Evolutionary conservation across 2,888 invertebrate genomes (phyloP).

Genomic region (Drosophila prolongata): DNA sequence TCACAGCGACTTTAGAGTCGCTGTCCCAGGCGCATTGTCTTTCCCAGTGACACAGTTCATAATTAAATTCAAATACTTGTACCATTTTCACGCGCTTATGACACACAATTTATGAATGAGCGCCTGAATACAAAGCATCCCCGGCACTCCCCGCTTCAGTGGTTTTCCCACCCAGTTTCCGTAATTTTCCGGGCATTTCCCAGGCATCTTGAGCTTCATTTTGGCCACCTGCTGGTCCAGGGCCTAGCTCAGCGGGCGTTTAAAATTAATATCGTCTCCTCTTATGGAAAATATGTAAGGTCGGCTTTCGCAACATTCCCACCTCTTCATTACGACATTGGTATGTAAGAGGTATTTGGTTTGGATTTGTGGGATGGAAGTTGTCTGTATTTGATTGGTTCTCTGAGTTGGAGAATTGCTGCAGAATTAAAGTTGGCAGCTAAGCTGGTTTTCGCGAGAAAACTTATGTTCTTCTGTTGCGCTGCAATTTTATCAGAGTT

Average conservation of each 20-base stretch:
- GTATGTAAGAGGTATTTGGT: constrained; percentile 3
- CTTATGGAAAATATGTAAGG: constrained; percentile 50
- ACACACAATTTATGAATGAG: constrained; percentile 74
- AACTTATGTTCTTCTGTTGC: constrained; percentile 9
- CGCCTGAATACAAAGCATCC: constrained; percentile 39
- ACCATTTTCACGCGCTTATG: constrained; percentile 72
- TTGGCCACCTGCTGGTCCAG: constrained; percentile 66
- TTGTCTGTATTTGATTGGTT: constrained; percentile 31
- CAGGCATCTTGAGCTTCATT: constrained; percentile 10
- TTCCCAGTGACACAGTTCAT: constrained; percentile 64
- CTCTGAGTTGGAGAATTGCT: background rate
- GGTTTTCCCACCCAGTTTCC: background rate
- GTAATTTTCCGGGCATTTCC: constrained; percentile 3
- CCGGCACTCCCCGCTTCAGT: background rate
- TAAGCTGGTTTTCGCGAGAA: background rate
- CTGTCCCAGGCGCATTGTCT: constrained; percentile 59
- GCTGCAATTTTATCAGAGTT: constrained; percentile 21
- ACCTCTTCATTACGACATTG: constrained; percentile 15
- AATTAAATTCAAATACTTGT: constrained; percentile 78
- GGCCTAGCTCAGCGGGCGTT: constrained; percentile 67
- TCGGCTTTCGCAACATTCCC: constrained; percentile 15
- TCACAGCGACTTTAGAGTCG: constrained; percentile 66
- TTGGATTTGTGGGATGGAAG: constrained; percentile 14
- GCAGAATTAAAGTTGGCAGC: constrained; percentile 7
- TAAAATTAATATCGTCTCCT: constrained; percentile 71